Evolutionary conservation across 2,888 invertebrate genomes (phyloP), one percentile per base, ranked within the genome.

Genomic region (Agrochola litura): DNA sequence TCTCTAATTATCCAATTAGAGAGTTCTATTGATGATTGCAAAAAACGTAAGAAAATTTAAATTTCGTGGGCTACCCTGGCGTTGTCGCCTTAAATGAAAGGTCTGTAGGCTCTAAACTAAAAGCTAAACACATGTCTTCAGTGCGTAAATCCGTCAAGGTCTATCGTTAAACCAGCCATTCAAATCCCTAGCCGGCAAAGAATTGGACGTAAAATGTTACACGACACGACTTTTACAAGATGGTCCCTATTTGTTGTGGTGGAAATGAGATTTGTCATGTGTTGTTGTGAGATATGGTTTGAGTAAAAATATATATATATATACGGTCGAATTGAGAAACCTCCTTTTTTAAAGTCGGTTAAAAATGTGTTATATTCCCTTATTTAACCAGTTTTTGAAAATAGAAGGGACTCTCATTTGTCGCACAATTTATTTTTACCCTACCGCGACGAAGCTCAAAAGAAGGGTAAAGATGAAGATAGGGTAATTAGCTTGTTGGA

Each of bases 151-250:
- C 41, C n/a, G 63, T 66, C 67, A 80, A 78, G 77, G 52, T 9
- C 19, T 37, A n/a, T 80, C 73, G 73, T 85, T 76, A 76, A 65
- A 66, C 60, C 25, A 65, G 64, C 30, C 37, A 76, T 73, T 69
- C 66, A 64, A 63, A 75, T 41, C 63, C 66, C 52, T 10, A 22
- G 14, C 10, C 25, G 22, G 64, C 67, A 79, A 77, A 79, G 61
- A 69, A 68, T 9, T 73, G 22, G 46, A 73, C 52, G 60, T 80
- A 73, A 81, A 88, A 79, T 6, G 66, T 58, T 25, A 78, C 67
- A 67, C 22, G 74, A 74, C 46, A 54, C 22, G 49, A 37, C 70
- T 54, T 69, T 80, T 85, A 80, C 77, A 81, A 83, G 69, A 46
- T 72, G 56, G n/a, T 0, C 30, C 1, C 37, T 41, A 73, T 84